phyloP scores from a whole-genome alignment of 2,888 invertebrate genomes.

The Fissipunctia ypsillon region DNA sequence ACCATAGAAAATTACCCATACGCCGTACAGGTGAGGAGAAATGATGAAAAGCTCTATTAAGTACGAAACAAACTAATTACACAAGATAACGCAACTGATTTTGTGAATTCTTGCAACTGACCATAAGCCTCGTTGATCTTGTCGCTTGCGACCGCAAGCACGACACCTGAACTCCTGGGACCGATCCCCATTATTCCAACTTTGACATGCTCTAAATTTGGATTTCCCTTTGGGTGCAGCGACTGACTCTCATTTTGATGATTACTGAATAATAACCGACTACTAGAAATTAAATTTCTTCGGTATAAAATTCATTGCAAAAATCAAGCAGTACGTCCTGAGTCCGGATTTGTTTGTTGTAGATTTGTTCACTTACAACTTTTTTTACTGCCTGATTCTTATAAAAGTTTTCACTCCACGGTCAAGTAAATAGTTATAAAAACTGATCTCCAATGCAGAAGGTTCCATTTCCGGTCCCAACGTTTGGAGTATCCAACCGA shows the following conservation, averaged over 20 bases:
- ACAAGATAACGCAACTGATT: not conserved
- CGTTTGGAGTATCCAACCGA: not conserved
- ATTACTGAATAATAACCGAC: too few species aligned
- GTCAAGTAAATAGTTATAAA: too few species aligned
- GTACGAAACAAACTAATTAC: not conserved
- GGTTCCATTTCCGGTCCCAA: not conserved
- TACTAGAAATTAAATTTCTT: too few species aligned
- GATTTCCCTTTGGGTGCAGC: not conserved
- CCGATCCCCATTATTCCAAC: not conserved
- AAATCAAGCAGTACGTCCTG: not conserved
- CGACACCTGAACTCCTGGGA: not conserved
- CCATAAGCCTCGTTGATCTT: not conserved
- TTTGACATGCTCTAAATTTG: not conserved
- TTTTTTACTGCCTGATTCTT: too few species aligned
- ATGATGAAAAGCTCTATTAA: not conserved
- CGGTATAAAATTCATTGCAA: too few species aligned
- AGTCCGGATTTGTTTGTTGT: not conserved
- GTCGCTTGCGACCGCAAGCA: not conserved
- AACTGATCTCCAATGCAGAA: too few species aligned
- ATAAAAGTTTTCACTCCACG: too few species aligned
- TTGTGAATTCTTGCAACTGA: not conserved
- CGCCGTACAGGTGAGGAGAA: conserved; percentile 77
- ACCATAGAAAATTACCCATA: conserved; percentile 79
- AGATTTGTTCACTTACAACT: too few species aligned
- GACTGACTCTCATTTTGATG: too few species aligned